A percentile compares a stretch with the other conserved stretches of the same genome.
Conservation (phyloP, 2,113 vertebrate species). For the Typhlomys cinereus region DNA sequence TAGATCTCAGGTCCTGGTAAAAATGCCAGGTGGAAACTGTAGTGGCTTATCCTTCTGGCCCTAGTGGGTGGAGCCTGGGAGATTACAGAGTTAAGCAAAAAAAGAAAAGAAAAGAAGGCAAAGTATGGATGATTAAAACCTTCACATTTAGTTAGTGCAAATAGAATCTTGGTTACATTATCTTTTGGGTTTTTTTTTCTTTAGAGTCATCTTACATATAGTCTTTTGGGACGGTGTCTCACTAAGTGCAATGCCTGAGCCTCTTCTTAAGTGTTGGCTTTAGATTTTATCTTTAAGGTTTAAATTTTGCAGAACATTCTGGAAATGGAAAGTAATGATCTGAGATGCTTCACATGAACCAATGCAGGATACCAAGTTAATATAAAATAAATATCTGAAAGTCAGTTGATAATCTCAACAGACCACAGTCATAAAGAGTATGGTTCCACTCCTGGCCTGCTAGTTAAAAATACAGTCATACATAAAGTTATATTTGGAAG, state of each 20-base stretch:
- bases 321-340: background rate
- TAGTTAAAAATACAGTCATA: background rate
- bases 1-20: no score
- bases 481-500: background rate
- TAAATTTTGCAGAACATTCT: slow-evolving; percentile 38
- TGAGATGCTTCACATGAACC: background rate
- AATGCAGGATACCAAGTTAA: background rate
- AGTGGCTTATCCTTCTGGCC: no score
- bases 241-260: background rate
- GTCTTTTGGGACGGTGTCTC: background rate
- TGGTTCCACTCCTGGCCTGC: background rate
- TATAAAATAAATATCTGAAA: slow-evolving; percentile 38
- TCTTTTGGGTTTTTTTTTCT: slow-evolving; percentile 37
- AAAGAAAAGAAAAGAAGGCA: no score
- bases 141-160: slow-evolving; percentile 16
- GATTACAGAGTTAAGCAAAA: background rate
- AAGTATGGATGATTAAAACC: background rate
- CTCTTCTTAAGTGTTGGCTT: background rate
- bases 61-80: no score
- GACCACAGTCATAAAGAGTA: background rate
- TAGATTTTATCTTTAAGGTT: background rate
- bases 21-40: no score
- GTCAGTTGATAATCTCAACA: background rate
- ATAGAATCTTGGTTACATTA: background rate
- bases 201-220: background rate